Evolutionary conservation across 1,140 invertebrate genomes (phyloP), one percentile per base, ranked within the genome.

Genomic region (Listronotus oregonensis): DNA sequence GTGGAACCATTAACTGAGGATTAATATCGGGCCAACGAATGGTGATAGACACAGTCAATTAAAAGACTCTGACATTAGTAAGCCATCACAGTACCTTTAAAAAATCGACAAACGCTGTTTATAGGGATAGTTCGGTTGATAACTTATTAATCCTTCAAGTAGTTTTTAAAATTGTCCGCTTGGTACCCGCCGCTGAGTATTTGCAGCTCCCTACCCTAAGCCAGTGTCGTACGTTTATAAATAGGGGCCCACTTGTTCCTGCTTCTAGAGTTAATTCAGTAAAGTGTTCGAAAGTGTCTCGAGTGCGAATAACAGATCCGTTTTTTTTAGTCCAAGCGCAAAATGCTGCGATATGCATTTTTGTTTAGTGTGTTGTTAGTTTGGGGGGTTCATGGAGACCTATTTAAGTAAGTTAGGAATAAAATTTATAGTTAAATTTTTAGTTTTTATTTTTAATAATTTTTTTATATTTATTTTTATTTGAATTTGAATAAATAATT

Each of bases 281-380:
- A 18, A 60, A 37, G 37, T 15, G 39, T 42, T 21, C 44, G 61
- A 17, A 49, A 63, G n/a, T n/a, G 12, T 12, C 7, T 50, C 14
- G n/a, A 21, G 34, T 42, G 50, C 21, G 34, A 21, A 12, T 11
- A 14, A 3, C 11, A 11, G 44, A 39, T 54, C 21, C 12, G 10
- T 44, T 6, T 37, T 51, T 50, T 31, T 3, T 18, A 54, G n/a
- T 63, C 14, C 39, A 32, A 46, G 54, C 43, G 43, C 43, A 49
- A 57, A 54, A 66, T 66, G 64, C 46, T 66, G 31, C 42, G 55
- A 49, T 47, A 47, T 51, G 56, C 64, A 18, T 66, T 66, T 52
- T 39, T 59, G 27, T 43, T 60, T 11, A 27, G 64, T 37, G 21
- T 55, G 9, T 49, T 66, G 17, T 34, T 64, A 39, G 40, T 66